phyloP scores from a whole-genome alignment of 2,888 invertebrate species.

The Cylloceria caligata region DNA sequence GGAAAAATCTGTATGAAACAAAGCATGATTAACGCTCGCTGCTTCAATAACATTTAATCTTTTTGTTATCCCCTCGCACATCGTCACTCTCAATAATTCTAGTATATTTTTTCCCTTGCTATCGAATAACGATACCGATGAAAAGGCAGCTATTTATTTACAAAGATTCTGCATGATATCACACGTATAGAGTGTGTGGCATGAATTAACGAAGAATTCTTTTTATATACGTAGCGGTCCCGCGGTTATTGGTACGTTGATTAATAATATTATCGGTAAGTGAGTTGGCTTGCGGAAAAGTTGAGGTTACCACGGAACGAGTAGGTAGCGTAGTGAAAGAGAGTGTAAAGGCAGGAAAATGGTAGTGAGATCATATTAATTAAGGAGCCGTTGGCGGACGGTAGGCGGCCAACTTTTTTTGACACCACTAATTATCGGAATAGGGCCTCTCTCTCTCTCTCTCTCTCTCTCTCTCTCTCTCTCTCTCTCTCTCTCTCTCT shows the following conservation, averaged over 20 bases:
- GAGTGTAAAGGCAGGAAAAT: neutral
- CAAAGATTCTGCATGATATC: conserved; percentile 16
- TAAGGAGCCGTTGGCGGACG: conserved; percentile 48
- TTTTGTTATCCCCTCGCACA: neutral
- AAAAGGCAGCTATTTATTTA: neutral
- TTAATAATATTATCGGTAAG: conserved; percentile 38
- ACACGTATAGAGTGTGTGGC: neutral
- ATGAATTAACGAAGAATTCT: conserved; percentile 15
- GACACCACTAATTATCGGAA: conserved; percentile 61
- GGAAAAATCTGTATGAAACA: neutral
- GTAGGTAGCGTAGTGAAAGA: neutral
- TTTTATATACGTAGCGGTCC: neutral
- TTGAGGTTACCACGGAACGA: conserved; percentile 42
- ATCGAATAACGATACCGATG: conserved; percentile 23
- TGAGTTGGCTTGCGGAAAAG: conserved; percentile 18
- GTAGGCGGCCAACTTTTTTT: conserved; percentile 50
- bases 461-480: no score
- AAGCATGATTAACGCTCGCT: conserved; percentile 14
- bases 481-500: no score
- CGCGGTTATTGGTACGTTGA: conserved; percentile 39
- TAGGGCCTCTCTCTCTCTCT: no score
- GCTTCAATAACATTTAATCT: conserved; percentile 31
- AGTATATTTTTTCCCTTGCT: neutral
- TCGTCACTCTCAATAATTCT: conserved; percentile 9
- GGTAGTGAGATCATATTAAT: conserved; percentile 59